Conservation (phyloP, 1,140 invertebrate species). For the Steinernema feltiae region DNA sequence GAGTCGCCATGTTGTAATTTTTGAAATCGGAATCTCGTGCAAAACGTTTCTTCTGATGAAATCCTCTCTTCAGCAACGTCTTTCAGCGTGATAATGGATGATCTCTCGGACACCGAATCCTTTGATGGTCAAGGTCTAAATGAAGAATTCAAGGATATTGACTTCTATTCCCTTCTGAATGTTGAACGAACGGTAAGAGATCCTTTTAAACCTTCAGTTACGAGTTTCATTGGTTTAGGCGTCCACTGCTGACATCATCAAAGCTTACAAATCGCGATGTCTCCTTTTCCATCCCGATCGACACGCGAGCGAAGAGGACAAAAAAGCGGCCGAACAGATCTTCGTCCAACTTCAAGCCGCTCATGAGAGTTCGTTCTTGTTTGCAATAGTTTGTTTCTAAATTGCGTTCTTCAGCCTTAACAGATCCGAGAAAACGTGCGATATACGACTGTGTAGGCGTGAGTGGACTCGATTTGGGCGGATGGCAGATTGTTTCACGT, state of each 20-base stretch:
- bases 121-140: conserved; percentile 34
- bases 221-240: neutral
- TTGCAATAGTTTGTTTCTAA: conserved; percentile 17
- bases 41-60: too few species aligned
- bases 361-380: conserved; percentile 43
- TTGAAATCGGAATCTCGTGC: conserved; percentile 3
- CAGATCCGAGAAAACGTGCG: conserved; percentile 48
- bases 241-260: conserved; percentile 47
- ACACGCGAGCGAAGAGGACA: conserved; percentile 49
- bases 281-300: conserved; percentile 55
- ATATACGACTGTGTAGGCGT: conserved; percentile 54
- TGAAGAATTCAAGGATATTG: conserved; percentile 44
- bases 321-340: conserved; percentile 46
- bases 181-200: conserved; percentile 44
- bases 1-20: neutral
- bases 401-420: conserved; percentile 38
- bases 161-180: conserved; percentile 54
- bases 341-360: conserved; percentile 50
- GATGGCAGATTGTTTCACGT: conserved; percentile 20
- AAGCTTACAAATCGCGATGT: conserved; percentile 50
- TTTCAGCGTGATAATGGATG: neutral
- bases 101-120: neutral
- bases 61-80: too few species aligned
- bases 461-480: conserved; percentile 42
- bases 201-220: neutral